A percentile compares a stretch with the other conserved stretches of the same genome.
phyloP scores from a whole-genome alignment of 2,113 vertebrate species.

The Castor canadensis region DNA sequence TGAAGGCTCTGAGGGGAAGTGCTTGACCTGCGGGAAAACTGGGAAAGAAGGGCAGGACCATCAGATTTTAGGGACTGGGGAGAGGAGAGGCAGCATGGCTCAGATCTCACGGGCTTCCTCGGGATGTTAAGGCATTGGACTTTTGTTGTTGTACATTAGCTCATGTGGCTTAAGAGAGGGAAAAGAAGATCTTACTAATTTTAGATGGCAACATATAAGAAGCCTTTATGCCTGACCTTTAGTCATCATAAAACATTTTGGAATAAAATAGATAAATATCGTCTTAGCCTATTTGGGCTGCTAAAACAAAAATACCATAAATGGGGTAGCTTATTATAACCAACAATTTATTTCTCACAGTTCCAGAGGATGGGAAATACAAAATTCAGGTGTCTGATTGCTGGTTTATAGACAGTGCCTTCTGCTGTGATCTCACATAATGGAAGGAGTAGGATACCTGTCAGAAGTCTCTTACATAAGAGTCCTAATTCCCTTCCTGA shows the following conservation, averaged over 20 bases:
- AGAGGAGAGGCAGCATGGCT: not conserved
- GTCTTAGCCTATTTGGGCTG: not conserved
- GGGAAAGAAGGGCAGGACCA: not conserved
- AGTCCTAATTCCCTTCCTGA: not conserved
- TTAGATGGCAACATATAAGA: not conserved
- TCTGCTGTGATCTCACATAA: not conserved
- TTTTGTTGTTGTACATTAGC: not conserved
- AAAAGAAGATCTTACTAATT: not conserved
- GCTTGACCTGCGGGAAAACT: not conserved
- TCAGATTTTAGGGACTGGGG: not conserved
- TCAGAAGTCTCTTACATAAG: not conserved
- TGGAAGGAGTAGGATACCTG: not conserved
- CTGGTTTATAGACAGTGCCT: not conserved
- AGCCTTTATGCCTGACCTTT: not conserved
- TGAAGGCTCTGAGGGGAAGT: not conserved
- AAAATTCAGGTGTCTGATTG: not conserved
- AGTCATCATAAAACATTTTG: not conserved
- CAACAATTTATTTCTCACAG: no score
- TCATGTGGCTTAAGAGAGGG: not conserved
- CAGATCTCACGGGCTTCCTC: not conserved
- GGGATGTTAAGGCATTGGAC: not conserved
- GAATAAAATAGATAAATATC: conserved; percentile 2
- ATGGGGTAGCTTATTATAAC: not conserved
- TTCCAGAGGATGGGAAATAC: no score
- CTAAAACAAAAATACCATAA: not conserved